Percentiles rank a stretch among this genome's conserved stretches.
phyloP scores from a whole-genome alignment of 2,888 invertebrate genomes.

The Erebia ligea region DNA sequence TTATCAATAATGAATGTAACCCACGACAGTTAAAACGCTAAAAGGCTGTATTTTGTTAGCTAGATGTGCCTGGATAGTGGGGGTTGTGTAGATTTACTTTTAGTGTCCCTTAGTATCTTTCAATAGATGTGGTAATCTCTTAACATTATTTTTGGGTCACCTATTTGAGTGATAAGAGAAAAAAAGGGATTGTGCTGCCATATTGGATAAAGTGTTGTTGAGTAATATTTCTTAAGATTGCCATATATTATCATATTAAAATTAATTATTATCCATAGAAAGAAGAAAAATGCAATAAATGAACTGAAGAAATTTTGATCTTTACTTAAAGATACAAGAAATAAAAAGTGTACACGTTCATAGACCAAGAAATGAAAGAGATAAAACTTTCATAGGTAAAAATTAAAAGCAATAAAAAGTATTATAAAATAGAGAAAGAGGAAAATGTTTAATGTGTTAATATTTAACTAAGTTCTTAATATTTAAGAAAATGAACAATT shows the following conservation, averaged over 20 bases:
- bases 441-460: not conserved
- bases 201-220: not conserved
- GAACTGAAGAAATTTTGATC: no score
- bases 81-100: constrained; percentile 26
- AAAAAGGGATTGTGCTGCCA: constrained; percentile 1
- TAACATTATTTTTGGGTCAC: not conserved
- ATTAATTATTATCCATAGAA: not conserved
- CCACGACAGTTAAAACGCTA: no score
- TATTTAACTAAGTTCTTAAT: no score
- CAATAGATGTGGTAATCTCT: not conserved
- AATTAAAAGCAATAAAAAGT: constrained; percentile 14
- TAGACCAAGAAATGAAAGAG: not conserved
- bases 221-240: not conserved
- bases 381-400: not conserved
- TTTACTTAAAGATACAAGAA: no score
- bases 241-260: not conserved
- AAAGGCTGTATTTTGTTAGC: constrained; percentile 67
- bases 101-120: not conserved
- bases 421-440: not conserved
- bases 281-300: not conserved
- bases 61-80: constrained; percentile 61
- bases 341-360: no score
- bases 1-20: no score
- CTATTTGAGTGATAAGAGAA: no score
- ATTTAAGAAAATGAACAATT: constrained; percentile 1